Conservation (phyloP, 2,797 vertebrate genomes). For the Fundulus diaphanus region DNA sequence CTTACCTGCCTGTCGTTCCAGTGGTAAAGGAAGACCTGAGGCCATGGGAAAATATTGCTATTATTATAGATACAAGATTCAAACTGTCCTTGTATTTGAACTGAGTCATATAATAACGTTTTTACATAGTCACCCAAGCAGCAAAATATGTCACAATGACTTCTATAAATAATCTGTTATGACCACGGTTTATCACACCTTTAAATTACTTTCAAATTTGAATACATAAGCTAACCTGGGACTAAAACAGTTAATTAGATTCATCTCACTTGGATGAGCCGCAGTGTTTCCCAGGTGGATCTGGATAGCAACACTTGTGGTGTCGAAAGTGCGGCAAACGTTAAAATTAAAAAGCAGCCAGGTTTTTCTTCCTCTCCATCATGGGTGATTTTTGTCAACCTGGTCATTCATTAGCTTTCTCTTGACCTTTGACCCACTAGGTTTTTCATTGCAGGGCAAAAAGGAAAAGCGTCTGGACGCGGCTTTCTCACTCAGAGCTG, state of each 20-base stretch:
- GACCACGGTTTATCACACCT: constrained; percentile 17
- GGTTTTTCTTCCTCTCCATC: constrained; percentile 56
- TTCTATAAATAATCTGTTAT: constrained; percentile 26
- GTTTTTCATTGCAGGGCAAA: constrained; percentile 54
- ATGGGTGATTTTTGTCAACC: constrained; percentile 54
- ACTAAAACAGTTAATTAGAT: not conserved
- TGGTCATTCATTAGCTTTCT: constrained; percentile 43
- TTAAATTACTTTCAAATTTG: constrained; percentile 20
- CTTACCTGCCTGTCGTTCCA: not conserved
- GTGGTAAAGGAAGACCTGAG: not conserved
- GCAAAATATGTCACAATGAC: constrained; percentile 14
- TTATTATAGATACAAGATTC: too few relatives aligned
- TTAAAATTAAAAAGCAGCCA: too few relatives aligned
- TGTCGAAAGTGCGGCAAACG: constrained; percentile 47
- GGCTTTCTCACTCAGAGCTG: constrained; percentile 48
- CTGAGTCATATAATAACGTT: constrained; percentile 6
- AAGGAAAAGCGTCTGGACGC: constrained; percentile 69
- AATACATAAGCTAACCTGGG: not conserved
- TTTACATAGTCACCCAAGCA: not conserved
- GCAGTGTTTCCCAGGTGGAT: constrained; percentile 4
- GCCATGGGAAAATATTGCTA: not conserved
- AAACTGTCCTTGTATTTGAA: not conserved
- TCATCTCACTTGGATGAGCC: constrained; percentile 19
- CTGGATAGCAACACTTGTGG: constrained; percentile 32
- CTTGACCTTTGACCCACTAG: constrained; percentile 77